These are phyloP conservation scores for Rhabdornis inornatus DNA, from an alignment of 2,113 vertebrate species.

Conservation along the genomic window DNA sequence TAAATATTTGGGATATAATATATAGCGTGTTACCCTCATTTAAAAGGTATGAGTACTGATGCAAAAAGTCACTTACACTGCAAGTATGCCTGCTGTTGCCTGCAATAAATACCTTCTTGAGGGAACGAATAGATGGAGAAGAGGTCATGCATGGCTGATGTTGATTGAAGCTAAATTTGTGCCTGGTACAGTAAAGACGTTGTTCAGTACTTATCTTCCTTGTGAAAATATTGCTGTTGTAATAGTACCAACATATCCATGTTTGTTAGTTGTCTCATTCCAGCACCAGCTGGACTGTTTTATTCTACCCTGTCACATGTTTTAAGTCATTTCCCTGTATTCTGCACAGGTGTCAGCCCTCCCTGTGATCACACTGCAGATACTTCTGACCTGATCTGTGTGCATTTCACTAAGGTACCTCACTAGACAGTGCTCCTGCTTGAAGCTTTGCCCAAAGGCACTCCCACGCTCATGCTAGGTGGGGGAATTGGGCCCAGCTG, in stretches of 20 bases:
- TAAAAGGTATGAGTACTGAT: not conserved
- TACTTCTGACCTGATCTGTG: not conserved
- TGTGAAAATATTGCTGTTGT: constrained; percentile 49
- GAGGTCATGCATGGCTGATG: not conserved
- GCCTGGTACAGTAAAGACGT: not conserved
- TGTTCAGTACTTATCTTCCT: constrained; percentile 17
- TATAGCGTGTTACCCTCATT: not conserved
- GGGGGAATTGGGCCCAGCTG: not conserved
- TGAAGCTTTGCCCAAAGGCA: not conserved
- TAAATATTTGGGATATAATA: not conserved
- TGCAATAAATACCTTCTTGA: not conserved
- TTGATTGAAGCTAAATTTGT: not conserved
- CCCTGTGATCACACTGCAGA: not conserved
- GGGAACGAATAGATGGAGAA: not conserved
- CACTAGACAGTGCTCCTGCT: not conserved
- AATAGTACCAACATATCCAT: not conserved
- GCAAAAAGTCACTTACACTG: not conserved
- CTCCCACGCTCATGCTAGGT: not conserved
- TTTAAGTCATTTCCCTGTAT: not conserved
- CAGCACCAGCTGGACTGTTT: not conserved
- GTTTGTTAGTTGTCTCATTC: not conserved
- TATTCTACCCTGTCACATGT: not conserved
- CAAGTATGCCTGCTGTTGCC: not conserved
- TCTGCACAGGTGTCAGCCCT: not conserved
- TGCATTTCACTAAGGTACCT: not conserved